phyloP scores from a whole-genome alignment of 2,888 invertebrate genomes.

The Tetragonula carbonaria region DNA sequence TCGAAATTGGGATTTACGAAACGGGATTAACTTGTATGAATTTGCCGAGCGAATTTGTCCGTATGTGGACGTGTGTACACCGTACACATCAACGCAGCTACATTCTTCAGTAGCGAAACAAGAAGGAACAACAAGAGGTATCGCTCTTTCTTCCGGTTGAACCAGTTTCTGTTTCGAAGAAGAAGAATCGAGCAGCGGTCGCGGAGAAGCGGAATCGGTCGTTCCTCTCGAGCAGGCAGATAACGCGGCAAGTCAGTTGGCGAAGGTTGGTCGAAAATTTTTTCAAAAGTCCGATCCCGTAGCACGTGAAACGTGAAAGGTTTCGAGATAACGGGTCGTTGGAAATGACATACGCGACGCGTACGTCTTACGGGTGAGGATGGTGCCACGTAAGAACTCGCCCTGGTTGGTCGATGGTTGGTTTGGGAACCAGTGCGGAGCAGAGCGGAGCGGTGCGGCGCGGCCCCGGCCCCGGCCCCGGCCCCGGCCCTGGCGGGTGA shows the following conservation, averaged over 20 bases:
- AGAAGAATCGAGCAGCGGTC: constrained; percentile 1
- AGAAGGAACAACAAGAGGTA: no score
- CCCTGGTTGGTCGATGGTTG: constrained; percentile 58
- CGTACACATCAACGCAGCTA: not conserved
- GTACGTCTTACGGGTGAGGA: constrained; percentile 68
- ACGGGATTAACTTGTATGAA: not conserved
- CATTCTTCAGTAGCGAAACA: no score
- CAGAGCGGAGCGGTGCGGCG: no score
- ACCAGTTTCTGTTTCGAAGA: not conserved
- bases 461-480: not conserved
- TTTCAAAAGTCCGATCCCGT: constrained; percentile 61
- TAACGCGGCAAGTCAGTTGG: constrained; percentile 71
- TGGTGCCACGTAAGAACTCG: constrained; percentile 62
- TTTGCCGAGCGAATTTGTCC: not conserved
- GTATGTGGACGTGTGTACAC: not conserved
- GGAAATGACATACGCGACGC: constrained; percentile 80
- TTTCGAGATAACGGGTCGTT: constrained; percentile 78
- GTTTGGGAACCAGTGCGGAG: no score
- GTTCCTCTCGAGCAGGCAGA: constrained; percentile 68
- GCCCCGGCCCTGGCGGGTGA: constrained; percentile 31
- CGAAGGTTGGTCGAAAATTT: constrained; percentile 78
- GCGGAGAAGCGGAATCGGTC: constrained; percentile 44
- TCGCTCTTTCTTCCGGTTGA: not conserved
- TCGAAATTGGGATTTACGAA: not conserved
- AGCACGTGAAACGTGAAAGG: constrained; percentile 71